Evolutionary conservation across 2,888 invertebrate genomes (phyloP).

Genomic region (Rhamnusium bicolor): DNA sequence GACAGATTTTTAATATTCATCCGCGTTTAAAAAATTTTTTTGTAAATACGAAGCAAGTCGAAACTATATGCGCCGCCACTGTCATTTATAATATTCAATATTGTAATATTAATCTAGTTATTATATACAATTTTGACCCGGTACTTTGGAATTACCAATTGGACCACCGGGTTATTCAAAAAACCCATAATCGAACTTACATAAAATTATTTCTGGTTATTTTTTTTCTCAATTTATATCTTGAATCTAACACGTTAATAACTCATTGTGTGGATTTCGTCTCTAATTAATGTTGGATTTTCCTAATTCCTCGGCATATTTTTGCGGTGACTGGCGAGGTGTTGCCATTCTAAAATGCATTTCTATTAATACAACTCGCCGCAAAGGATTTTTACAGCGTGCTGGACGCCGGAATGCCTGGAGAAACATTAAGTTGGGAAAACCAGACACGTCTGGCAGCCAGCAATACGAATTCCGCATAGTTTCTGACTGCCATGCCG

Average conservation of each 20-base stretch:
- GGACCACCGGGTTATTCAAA: constrained; percentile 30
- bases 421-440: constrained; percentile 59
- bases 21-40: too few species aligned
- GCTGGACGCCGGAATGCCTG: constrained; percentile 44
- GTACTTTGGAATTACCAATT: constrained; percentile 32
- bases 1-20: too few species aligned
- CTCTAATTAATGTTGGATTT: constrained; percentile 50
- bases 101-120: background rate
- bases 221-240: constrained; percentile 37
- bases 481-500: constrained; percentile 45
- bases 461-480: constrained; percentile 67
- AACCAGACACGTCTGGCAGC: constrained; percentile 68
- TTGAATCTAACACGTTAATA: constrained; percentile 30
- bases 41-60: too few species aligned
- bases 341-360: constrained; percentile 51
- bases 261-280: constrained; percentile 37
- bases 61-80: background rate
- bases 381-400: constrained; percentile 30
- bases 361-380: constrained; percentile 49
- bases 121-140: constrained; percentile 10
- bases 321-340: constrained; percentile 37
- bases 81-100: background rate
- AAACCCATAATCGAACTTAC: constrained; percentile 35
- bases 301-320: constrained; percentile 49
- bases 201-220: constrained; percentile 35